Percentiles rank a stretch among this genome's conserved stretches.
These are phyloP conservation scores for Chelonus formosanus DNA, from an alignment of 2,888 invertebrate genomes.

Conservation along the genomic window DNA sequence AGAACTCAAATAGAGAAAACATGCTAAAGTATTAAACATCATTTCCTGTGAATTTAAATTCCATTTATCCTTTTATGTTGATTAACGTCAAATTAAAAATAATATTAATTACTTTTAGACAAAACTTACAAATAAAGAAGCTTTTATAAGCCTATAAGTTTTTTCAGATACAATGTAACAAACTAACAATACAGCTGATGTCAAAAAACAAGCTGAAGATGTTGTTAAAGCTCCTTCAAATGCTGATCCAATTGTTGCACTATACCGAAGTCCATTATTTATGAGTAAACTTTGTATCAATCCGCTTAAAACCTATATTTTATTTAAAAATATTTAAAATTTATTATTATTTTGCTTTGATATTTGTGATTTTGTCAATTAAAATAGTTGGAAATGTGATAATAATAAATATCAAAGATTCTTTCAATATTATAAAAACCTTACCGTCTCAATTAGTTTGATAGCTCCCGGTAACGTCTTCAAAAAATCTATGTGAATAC, in stretches of 20 bases:
- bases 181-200: conserved; percentile 76
- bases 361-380: no score
- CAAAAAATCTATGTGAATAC: conserved; percentile 80
- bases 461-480: conserved; percentile 77
- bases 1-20: conserved; percentile 80
- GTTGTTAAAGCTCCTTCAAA: conserved; percentile 84
- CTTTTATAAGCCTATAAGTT: conserved; percentile 78
- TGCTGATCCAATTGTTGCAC: conserved; percentile 78
- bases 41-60: conserved; percentile 73
- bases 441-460: conserved; percentile 80
- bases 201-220: conserved; percentile 81
- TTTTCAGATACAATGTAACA: conserved; percentile 84
- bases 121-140: conserved; percentile 83
- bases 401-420: no score
- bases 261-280: conserved; percentile 79
- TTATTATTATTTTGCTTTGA: conserved; percentile 4
- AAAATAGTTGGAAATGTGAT: no score
- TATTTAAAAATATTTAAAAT: conserved; percentile 34
- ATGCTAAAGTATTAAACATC: conserved; percentile 80
- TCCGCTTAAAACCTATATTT: conserved; percentile 76
- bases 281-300: conserved; percentile 83
- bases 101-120: not conserved
- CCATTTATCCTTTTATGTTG: not conserved
- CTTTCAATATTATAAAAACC: conserved; percentile 54
- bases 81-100: not conserved